Conservation (phyloP, 2,797 vertebrate species). For the Hippopotamyrus pictus region DNA sequence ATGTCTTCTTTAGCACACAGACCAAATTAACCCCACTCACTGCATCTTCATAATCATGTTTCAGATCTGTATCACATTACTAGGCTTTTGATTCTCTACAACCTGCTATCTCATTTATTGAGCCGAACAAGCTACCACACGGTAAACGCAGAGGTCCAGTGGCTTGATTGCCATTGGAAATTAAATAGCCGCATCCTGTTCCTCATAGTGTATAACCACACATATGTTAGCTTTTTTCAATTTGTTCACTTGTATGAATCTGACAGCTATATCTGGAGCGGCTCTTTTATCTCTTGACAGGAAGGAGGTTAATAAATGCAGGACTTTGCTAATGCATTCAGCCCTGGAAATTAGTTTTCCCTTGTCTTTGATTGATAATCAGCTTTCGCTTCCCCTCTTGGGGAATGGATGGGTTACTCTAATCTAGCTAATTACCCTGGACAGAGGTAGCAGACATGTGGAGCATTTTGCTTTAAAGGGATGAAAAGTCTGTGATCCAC, state of each 20-base stretch:
- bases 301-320: slow-evolving; percentile 13
- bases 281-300: slow-evolving; percentile 1
- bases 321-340: neutral
- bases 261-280: neutral
- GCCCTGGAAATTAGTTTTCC: neutral
- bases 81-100: neutral
- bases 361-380: slow-evolving; percentile 2
- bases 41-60: neutral
- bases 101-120: neutral
- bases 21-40: neutral
- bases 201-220: neutral
- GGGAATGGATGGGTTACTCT: neutral
- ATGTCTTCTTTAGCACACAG: neutral
- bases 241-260: neutral
- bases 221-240: neutral
- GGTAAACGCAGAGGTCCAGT: neutral
- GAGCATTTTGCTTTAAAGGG: neutral
- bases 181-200: neutral
- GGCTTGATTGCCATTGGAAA: neutral
- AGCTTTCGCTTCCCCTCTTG: neutral
- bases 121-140: neutral
- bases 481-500: neutral
- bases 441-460: neutral
- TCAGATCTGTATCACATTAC: neutral
- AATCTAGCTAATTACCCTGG: neutral